phyloP scores from a whole-genome alignment of 2,797 vertebrate genomes.

The Aphelocoma californica region DNA sequence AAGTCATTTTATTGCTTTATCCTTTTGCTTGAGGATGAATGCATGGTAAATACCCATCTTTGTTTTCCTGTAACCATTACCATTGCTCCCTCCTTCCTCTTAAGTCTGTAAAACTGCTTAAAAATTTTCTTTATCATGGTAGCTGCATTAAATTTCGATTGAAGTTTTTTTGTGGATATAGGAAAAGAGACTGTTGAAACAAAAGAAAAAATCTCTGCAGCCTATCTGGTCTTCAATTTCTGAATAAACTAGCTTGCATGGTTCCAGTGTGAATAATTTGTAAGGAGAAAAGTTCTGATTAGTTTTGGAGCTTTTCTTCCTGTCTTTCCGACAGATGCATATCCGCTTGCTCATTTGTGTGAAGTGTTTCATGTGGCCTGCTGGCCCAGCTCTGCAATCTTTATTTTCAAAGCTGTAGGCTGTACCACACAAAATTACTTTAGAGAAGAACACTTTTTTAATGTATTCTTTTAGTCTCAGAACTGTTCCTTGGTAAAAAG shows the following conservation, averaged over 20 bases:
- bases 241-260: neutral
- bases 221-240: neutral
- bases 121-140: neutral
- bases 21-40: neutral
- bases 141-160: neutral
- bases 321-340: neutral
- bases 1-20: neutral
- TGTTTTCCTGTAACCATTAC: neutral
- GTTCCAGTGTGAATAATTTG: neutral
- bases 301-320: neutral
- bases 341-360: neutral
- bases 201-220: neutral
- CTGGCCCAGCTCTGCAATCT: neutral
- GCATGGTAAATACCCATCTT: neutral
- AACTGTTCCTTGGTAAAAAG: neutral
- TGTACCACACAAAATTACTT: neutral
- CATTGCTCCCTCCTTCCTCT: neutral
- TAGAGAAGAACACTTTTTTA: neutral
- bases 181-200: neutral
- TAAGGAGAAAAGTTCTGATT: neutral
- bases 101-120: neutral
- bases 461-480: neutral
- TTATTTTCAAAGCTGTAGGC: neutral
- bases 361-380: neutral
- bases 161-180: neutral